Base-by-base conservation (phyloP, 35 echinoderm and acorn worm species). In the Diadema setosum region DNA sequence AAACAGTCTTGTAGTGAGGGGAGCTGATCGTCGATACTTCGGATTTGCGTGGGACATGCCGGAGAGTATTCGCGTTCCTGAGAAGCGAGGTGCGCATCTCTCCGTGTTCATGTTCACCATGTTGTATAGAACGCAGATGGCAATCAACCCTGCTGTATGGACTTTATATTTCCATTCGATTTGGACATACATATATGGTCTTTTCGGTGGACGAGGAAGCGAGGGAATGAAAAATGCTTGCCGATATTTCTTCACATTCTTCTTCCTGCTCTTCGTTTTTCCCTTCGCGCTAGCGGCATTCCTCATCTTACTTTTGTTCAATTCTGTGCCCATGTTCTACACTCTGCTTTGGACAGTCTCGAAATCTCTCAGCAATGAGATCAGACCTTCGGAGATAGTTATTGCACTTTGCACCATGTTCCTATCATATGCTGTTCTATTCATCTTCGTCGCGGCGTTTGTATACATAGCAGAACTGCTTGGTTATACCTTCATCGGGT, bases 401-500 rank as follows among this genome's bases (percentile, higher is more conserved):
- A 44, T 87, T 3, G 80, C 85, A 14, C 39, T 89, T 18, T 64
- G 48, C 9, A 88, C 91, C 14, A 48, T 81, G 20, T 59, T 92
- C 11, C 58, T 91, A 5, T 45, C 84, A 2, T 33, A 91, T 34
- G 88, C 94, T 0, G 70, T 83, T 37, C 87, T 96, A 40, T 96
- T 91, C 64, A 96, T 92, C 45, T 88, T 96, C 61, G 85, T 96
- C 26, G 94, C 90, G 5, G 87, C 84, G 9, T 96, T 96, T 31
- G 90, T 91, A 46, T 96, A 91, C 35, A 42, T 96, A 15, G 90
- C 89, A 2, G 94, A 96, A 60, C 74, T 96, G 5, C 44, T 96
- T 29, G 94, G 89, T 0, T 96, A 88, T 40, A 88, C 90, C 23
- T 96, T 96, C 65, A 86, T 96, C 39, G 94, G 94, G 8, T 96